These are phyloP conservation scores for Cyanoliseus patagonus DNA, from an alignment of 2,113 vertebrate genomes.

Conservation along the genomic window DNA sequence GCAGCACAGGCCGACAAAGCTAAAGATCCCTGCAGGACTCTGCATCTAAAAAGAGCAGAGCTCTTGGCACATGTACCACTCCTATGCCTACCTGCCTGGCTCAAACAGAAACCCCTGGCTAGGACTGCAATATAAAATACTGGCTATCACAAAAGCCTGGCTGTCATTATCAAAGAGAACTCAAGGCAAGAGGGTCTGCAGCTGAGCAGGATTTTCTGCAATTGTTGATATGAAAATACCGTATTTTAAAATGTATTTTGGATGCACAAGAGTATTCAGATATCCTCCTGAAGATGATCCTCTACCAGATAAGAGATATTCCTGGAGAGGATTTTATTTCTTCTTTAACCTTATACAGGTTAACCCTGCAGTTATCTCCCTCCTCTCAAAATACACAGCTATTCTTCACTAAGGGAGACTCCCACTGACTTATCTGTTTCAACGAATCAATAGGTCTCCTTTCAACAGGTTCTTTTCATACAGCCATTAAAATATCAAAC, in stretches of 20 bases:
- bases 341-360: neutral
- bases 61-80: fast-evolving
- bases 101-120: neutral
- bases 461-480: neutral
- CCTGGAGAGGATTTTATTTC: neutral
- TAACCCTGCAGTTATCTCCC: neutral
- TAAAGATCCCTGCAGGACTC: fast-evolving
- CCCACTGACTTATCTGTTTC: neutral
- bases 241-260: neutral
- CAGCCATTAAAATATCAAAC: neutral
- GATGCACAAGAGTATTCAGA: neutral
- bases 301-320: neutral
- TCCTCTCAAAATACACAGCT: neutral
- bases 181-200: neutral
- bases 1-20: fast-evolving
- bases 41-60: neutral
- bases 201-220: neutral
- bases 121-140: neutral
- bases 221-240: neutral
- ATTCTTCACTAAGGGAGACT: neutral
- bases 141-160: neutral
- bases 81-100: neutral
- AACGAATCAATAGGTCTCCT: neutral
- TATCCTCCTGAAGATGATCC: neutral
- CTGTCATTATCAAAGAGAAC: neutral